Base-by-base conservation (phyloP, 35 echinoderm and acorn worm species). In the Patiria miniata region DNA sequence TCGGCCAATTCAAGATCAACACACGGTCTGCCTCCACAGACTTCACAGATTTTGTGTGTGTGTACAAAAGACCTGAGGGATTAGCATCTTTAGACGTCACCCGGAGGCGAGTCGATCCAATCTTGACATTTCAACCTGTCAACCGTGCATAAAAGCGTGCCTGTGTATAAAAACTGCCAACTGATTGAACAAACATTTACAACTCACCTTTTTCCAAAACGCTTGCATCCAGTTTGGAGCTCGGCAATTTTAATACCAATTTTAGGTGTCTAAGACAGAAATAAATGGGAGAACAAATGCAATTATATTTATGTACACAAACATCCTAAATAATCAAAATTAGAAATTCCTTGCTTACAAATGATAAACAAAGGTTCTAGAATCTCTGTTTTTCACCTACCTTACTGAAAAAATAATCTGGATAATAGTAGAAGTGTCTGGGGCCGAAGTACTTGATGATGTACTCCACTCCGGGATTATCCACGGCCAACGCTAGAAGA, bases 321-420 rank as follows among this genome's bases (percentile, higher is more conserved):
- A 47, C 12, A 12, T 12, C 12, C 4, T 47, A 6, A 47, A 47
- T 6, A 47, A 6, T 6, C 42, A 47, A 47, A 47, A 4, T 12
- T 47, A 6, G 4, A 12, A 47, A 4, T 47, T 47, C 42, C 42
- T 12, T 12, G 42, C 42, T 6, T 47, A 4, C 42, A 47, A 6
- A 6, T 47, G 4, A 47, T 6, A 47, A 47, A 6, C 4, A 47
- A 47, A 47, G 42, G 42, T 47, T 47, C 42, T 47, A 47, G 42
- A n/a, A 47, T 47, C 42, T 47, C 4, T 47, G 42, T 4, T 4
- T 47, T 4, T 47, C 18, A 83, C 84, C 39, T 33, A 86, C 84
- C 84, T 86, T 86, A 19, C 47, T 78, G 65, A 65, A 58, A 78
- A 77, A 86, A 17, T 38, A 33, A 77, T 77, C 39, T 18, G 84